Evolutionary conservation across 2,888 invertebrate genomes (phyloP).

Genomic region (Cephus nigrinus): DNA sequence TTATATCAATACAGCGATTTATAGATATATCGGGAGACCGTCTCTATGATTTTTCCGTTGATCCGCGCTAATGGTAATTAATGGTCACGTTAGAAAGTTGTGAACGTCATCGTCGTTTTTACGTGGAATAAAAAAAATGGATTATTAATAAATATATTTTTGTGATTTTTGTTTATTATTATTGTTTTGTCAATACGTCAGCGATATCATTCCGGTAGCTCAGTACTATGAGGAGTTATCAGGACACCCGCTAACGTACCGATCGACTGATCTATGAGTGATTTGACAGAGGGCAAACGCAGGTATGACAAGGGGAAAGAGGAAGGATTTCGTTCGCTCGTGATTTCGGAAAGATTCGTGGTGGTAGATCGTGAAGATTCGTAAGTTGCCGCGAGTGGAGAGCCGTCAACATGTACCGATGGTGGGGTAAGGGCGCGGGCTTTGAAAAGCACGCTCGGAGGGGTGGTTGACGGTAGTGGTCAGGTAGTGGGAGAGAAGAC

Average conservation of each 20-base stretch:
- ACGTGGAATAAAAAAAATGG: neutral
- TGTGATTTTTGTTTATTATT: neutral
- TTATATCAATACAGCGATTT: neutral
- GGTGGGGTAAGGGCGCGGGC: neutral
- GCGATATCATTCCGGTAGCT: neutral
- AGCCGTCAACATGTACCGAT: neutral
- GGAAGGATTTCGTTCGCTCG: neutral
- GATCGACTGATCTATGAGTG: neutral
- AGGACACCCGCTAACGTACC: neutral
- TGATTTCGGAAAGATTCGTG: neutral
- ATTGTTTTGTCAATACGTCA: neutral
- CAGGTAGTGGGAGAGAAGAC: conserved; percentile 17
- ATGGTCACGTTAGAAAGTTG: neutral
- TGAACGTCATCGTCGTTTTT: neutral
- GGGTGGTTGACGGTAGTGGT: conserved; percentile 14
- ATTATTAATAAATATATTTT: neutral
- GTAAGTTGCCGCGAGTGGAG: neutral
- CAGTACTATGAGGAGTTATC: neutral
- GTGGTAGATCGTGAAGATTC: neutral
- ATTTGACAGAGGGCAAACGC: neutral
- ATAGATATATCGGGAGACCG: neutral
- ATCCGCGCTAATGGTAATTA: neutral
- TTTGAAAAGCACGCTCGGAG: conserved; percentile 16
- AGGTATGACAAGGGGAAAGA: neutral
- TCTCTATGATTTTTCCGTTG: neutral